phyloP scores from a whole-genome alignment of 2,113 vertebrate species.

The Siniperca chuatsi region DNA sequence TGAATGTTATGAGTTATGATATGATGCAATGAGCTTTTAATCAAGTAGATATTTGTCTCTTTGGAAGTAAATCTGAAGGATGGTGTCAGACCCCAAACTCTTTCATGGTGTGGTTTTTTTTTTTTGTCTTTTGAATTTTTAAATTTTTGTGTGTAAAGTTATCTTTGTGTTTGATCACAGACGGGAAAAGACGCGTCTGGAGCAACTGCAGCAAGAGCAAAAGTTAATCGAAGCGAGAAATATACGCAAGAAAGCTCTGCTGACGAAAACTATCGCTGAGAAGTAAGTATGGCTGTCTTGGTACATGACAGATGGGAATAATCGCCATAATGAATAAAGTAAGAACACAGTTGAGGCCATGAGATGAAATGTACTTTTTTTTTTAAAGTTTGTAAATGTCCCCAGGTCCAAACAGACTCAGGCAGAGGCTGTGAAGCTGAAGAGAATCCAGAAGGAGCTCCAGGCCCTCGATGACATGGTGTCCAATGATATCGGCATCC shows the following conservation, averaged over 20 bases:
- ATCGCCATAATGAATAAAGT: neutral
- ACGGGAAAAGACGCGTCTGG: constrained; percentile 90
- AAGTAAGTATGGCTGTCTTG: constrained; percentile 84
- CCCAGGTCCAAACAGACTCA: constrained; percentile 94
- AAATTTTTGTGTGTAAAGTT: neutral
- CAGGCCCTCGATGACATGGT: constrained; percentile 95
- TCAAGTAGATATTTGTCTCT: neutral
- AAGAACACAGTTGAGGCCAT: neutral
- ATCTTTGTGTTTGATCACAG: constrained; percentile 69
- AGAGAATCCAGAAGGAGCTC: constrained; percentile 93
- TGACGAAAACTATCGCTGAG: constrained; percentile 94
- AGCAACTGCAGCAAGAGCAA: constrained; percentile 93
- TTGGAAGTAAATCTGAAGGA: neutral
- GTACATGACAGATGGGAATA: neutral
- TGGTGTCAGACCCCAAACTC: neutral
- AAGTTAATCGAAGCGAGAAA: constrained; percentile 94
- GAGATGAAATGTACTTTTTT: neutral
- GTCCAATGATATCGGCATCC: constrained; percentile 93
- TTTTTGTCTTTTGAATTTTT: neutral
- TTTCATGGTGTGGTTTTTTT: neutral
- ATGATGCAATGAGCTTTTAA: neutral
- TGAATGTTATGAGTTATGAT: too few relatives aligned
- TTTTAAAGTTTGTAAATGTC: neutral
- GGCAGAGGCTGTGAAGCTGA: constrained; percentile 93
- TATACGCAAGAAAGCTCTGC: constrained; percentile 94